Evolutionary conservation across 2,113 vertebrate species (phyloP).

Genomic region (Theristicus caerulescens): DNA sequence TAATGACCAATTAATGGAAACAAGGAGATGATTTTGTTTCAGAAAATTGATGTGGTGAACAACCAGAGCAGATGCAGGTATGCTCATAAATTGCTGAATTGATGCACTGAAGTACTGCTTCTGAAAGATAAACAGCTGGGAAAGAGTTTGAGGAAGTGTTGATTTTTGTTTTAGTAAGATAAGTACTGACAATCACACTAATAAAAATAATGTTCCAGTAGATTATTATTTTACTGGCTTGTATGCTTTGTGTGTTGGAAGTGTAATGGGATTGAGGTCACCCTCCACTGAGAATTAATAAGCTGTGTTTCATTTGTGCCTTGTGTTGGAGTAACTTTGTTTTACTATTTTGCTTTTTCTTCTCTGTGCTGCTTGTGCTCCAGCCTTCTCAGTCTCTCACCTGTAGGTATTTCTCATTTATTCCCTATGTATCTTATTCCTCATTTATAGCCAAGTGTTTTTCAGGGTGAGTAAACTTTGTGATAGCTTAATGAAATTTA

Average conservation of each 20-base stretch:
- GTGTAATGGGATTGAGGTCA: neutral
- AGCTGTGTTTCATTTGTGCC: neutral
- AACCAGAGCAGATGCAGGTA: neutral
- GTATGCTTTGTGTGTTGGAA: neutral
- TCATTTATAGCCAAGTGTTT: slow-evolving; percentile 6
- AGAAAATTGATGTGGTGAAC: slow-evolving; percentile 13
- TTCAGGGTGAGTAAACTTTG: slow-evolving; percentile 47
- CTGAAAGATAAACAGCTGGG: slow-evolving; percentile 22
- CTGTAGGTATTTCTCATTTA: neutral
- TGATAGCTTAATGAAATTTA: slow-evolving; percentile 53
- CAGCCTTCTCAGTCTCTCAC: neutral
- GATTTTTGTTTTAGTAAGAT: neutral
- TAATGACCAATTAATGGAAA: slow-evolving; percentile 27
- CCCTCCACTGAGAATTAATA: neutral
- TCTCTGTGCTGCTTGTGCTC: neutral
- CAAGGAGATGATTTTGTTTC: slow-evolving; percentile 11
- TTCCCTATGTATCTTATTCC: slow-evolving; percentile 25
- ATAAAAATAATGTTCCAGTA: neutral
- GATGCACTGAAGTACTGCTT: neutral
- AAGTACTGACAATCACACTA: neutral
- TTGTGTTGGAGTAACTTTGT: neutral
- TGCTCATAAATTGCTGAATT: neutral
- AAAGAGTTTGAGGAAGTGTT: neutral
- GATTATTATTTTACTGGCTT: slow-evolving; percentile 6
- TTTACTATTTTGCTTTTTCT: neutral